Base-by-base conservation (phyloP, 1,140 invertebrate genomes). In the Parapsyche elsis region DNA sequence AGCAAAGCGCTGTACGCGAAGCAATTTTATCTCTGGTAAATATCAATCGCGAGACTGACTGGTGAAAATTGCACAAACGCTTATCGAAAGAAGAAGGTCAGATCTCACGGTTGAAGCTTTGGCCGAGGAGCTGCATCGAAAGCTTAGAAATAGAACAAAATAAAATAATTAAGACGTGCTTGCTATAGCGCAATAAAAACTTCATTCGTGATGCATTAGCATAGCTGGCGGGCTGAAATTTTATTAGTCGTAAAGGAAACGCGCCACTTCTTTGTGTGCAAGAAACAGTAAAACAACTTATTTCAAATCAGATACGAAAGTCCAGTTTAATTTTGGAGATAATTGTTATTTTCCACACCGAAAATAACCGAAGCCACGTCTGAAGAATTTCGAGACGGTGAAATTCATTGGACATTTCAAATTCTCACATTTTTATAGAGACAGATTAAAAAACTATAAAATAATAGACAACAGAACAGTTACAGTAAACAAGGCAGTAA, bases 251-350 rank as follows among this genome's bases (percentile, higher is more conserved):
- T 61, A 61, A 61, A 61, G 21, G 7, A 21, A 61, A 61, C 16
- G 57, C 19, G 57, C 57, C n/a, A 61, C 57, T 61, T 61, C 16
- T 61, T 21, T 61, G 57, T 61, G 57, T 61, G 16, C 14, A 5
- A 61, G 30, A 61, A 61, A 21, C 57, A 61, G n/a, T 61, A 61
- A 61, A 61, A 21, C 16, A 19, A 61, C 57, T 19, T 53, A 61
- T 21, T 61, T 61, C 21, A 19, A 61, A 61, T 61, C 57, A 21
- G 57, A 38, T 38, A 38, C 30, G 2, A 2, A n/a, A 61, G n/a
- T 61, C 57, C 12, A 1, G 57, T 19, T 61, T 61, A 19, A 61
- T 61, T 61, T 61, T 21, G 7, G 57, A 61, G 57, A 61, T 38
- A 61, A 61, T 61, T 61, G 57, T 21, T 21, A 21, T 38, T 38